Evolutionary conservation across 1,140 invertebrate species (phyloP), one percentile per base, ranked within the genome.

Genomic region (Euura saliciscinereae): DNA sequence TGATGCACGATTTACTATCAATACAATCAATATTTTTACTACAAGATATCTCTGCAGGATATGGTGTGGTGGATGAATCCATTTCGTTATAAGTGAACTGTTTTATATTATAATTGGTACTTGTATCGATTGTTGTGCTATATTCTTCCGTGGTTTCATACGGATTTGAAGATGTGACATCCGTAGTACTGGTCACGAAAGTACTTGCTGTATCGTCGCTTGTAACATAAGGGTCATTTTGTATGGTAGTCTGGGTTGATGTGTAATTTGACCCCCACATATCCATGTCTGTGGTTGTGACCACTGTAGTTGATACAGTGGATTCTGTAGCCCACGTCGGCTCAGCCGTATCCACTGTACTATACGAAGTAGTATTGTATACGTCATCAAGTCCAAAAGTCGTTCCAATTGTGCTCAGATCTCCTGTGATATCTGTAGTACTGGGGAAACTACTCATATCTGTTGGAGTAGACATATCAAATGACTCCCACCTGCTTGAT

Each of bases 1-100:
- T 81, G 42, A 91, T 77, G 78, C 91, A 92, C 44, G 87, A 84
- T 73, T 90, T 83, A 75, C 88, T 79, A 73, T 85, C 77, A 8
- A 80, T 78, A 82, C 91, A 92, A 75, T 92, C 87, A 43, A 76
- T 71, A 67, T 86, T 77, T 11, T 73, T 74, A 43, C 10, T 66
- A 73, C 86, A 86, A 66, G 46, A 66, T 28, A 70, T 79, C 10
- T 4, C 28, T 28, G 44, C 70, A 71, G 69, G n/a, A 43, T 71
- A 28, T 8, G 5, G 13, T 4, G 45, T 59, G 45, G 45, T 59
- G 6, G 43, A 11, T 10, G 13, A 28, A 59, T 8, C 51, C 43
- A 28, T 28, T 28, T 28, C 28, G 28, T 28, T 28, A 28, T 28
- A 28, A 28, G 28, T 28, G 28, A 28, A 28, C 28, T 28, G 28